Evolutionary conservation across 1,140 invertebrate species (phyloP), one percentile per base, ranked within the genome.

Genomic region (Lamellibrachia luymesi): DNA sequence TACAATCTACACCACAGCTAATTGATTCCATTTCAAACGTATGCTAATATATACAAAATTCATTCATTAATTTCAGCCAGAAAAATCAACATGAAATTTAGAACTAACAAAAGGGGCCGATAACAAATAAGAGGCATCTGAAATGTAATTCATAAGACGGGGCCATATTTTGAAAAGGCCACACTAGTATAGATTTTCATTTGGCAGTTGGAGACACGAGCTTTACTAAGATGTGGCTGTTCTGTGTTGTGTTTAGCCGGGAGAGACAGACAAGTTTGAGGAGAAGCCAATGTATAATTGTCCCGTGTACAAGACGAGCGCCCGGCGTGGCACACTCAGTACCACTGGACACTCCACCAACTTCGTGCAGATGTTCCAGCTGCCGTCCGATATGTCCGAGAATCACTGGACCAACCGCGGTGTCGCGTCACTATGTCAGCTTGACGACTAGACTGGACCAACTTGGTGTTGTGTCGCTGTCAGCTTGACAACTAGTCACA

Each of bases 261-360:
- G 93, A 4, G 52, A 93, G 22, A 38, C 49, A 22, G 52, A 91
- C 8, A 89, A 92, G 50, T 92, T 92, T 89, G 52, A 52, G 49
- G 49, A 91, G 51, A 89, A 38, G 92, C 89, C 90, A 93, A n/a
- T 91, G 6, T 93, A 92, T 17, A 50, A 52, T 93, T 95, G 95
- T 96, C 96, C 52, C 96, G 96, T 95, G 93, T 96, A 50, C 94
- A 95, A 93, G 92, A 92, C 92, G 52, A 92, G 92, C 50, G 92
- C 92, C 5, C 50, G 92, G 64, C 97, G 98, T 91, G 96, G 98
- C 38, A 97, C 98, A 8, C 96, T 99, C 22, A 98, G 98, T 64
- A 99, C 98, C 7, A 99, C 98, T 0, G 98, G 98, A 2, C 98
- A 99, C 96, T 99, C 98, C 56, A 98, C 98, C n/a, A 99, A 99